phyloP scores from a whole-genome alignment of 2,113 vertebrate genomes.

The Cepphus grylle region DNA sequence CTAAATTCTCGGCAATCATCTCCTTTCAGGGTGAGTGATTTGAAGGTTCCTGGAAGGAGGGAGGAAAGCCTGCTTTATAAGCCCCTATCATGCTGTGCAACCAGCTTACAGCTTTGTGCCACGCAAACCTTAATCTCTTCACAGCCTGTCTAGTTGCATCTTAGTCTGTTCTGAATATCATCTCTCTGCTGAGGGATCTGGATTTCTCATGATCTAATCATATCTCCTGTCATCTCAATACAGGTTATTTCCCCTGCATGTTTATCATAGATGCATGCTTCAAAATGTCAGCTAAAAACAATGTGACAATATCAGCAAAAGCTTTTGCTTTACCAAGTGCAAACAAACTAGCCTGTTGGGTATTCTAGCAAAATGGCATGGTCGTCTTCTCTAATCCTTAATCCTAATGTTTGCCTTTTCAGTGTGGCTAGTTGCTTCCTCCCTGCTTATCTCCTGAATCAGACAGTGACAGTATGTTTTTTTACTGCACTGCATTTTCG shows the following conservation, averaged over 20 bases:
- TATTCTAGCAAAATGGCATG: not conserved
- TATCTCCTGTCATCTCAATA: slow-evolving; percentile 48
- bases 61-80: not conserved
- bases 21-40: not conserved
- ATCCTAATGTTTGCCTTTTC: slow-evolving; percentile 14
- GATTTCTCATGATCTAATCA: slow-evolving; percentile 56
- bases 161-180: slow-evolving; percentile 31
- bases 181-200: slow-evolving; percentile 30
- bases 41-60: slow-evolving; percentile 5
- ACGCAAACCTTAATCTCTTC: slow-evolving; percentile 57
- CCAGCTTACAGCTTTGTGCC: slow-evolving; percentile 53
- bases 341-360: slow-evolving; percentile 21
- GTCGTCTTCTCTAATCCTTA: not conserved
- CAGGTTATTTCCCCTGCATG: slow-evolving; percentile 23
- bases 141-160: slow-evolving; percentile 59
- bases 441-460: not conserved
- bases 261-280: slow-evolving; percentile 56
- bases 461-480: not conserved
- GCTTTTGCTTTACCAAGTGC: not conserved
- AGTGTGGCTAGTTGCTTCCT: not conserved
- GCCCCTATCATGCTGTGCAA: not conserved
- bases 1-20: slow-evolving; percentile 6
- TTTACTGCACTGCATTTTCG: not conserved
- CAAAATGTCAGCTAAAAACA: slow-evolving; percentile 63
- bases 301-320: slow-evolving; percentile 48